Base-by-base conservation (phyloP, 2,888 invertebrate genomes). In the Apoda limacodes region DNA sequence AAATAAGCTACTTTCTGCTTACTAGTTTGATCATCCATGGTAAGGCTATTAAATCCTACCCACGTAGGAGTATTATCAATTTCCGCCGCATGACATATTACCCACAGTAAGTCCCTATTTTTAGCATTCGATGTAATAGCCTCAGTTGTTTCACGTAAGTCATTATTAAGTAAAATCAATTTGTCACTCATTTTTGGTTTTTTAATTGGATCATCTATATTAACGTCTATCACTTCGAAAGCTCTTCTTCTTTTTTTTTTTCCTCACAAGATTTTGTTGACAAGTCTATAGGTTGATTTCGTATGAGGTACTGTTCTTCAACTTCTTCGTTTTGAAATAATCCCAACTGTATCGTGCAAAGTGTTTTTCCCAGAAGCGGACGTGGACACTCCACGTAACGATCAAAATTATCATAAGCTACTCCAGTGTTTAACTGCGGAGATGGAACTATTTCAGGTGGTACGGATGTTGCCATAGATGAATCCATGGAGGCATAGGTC, bases 391-490 rank as follows among this genome's bases (percentile, higher is more conserved):
- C 42, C 1, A 42, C 35, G 17, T 30, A 41, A 7, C 41, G 32
- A 32, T 41, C 38, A 9, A 29, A 41, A 22, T 41, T 40, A 22
- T 40, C 38, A 21, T 29, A 43, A 2, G 42, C 42, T 3, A 42
- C 34, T 19, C 28, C 23, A 50, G 34, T 40, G 52, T 41, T 28
- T 42, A 45, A 23, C 50, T 34, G 9, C 45, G 37, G 37, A 10
- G 13, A 28, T n/a, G 38, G 35, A 28, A 31, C 33, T 9, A 33
- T 9, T 12, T 13, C 5, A 6, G 20, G 25, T 17, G 14, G 15
- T 19, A 42, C 32, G 13, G 54, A 53, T 35, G 46, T 51, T 23
- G 50, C 12, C 15, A 7, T 29, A 4, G 40, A 33, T 9, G 31
- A 24, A 21, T 37, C 20, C n/a, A 7, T 5, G 7, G 32, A 27